Evolutionary conservation across 2,113 vertebrate species (phyloP), one percentile per base, ranked within the genome.

Genomic region (Nothoprocta pentlandii): DNA sequence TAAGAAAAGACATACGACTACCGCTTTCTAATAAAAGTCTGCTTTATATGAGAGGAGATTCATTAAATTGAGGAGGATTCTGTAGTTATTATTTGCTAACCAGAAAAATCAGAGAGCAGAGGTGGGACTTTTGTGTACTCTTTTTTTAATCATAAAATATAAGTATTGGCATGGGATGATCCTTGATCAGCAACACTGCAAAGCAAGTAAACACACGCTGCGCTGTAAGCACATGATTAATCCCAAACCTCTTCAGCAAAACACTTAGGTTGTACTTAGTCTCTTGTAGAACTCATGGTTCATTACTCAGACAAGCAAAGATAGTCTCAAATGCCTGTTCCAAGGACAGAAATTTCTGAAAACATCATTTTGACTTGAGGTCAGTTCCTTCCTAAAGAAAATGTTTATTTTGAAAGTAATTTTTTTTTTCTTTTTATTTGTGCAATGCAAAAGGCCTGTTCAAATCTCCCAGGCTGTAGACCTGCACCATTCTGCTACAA

Each of bases 1-100:
- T 87, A 80, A 89, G 78, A 80, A 89, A 91, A 95, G 41, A 81
- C 63, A 41, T 46, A 82, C 61, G 77, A 79, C 82, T 88, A 83
- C 63, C 80, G 80, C 81, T 97, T 95, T 91, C 86, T 93, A 95
- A 96, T 85, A 95, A 94, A 96, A 93, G 61, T 26, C 79, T 63
- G 41, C 70, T 85, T 91, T 90, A 83, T 80, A 59, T 80, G 74
- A 93, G 91, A 95, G 85, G 47, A 95, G 92, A 97, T 93, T 82
- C 76, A 87, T 93, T 90, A 80, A 75, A 44, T 89, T 80, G 96
- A 94, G 96, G 96, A 94, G 61, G 36, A 78, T 81, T 92, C 92
- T 39, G 68, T 82, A 85, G 61, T 39, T 74, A 25, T 93, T 85
- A 68, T 94, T 67, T 61, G 70, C 70, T 92, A 86, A 64, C 4